Percentiles rank a stretch among this genome's conserved stretches.
Evolutionary conservation across 1,140 invertebrate species (phyloP).

Genomic region (Limonius californicus): DNA sequence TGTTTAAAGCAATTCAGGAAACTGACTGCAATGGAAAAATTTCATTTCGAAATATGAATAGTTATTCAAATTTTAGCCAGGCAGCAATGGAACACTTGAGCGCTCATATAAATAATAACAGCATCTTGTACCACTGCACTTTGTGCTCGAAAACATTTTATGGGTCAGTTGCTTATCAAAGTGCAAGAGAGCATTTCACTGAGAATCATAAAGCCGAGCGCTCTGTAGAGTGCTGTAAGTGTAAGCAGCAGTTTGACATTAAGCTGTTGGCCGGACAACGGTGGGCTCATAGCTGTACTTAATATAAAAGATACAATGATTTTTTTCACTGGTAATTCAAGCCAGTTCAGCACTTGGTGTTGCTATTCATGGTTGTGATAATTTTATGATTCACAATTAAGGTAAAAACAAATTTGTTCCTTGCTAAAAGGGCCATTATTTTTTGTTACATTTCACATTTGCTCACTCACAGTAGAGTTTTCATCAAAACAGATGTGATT

Average conservation of each 20-base stretch:
- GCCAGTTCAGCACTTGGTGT: too few relatives aligned
- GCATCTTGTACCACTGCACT: not conserved
- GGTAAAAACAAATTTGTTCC: too few relatives aligned
- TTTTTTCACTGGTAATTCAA: too few relatives aligned
- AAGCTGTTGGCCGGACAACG: not conserved
- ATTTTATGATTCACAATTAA: not conserved
- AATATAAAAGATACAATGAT: not conserved
- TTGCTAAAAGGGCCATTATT: too few relatives aligned
- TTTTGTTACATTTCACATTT: too few relatives aligned
- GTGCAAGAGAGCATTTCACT: not conserved
- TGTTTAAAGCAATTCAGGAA: not conserved
- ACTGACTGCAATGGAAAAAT: not conserved
- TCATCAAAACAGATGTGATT: too few relatives aligned
- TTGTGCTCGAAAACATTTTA: not conserved
- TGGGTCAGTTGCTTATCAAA: not conserved
- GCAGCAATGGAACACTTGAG: not conserved
- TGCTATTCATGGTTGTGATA: too few relatives aligned
- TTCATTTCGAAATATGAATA: not conserved
- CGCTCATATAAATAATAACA: not conserved
- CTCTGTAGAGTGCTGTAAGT: not conserved
- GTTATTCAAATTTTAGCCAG: not conserved
- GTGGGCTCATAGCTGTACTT: not conserved
- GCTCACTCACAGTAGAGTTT: too few relatives aligned
- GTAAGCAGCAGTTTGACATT: not conserved
- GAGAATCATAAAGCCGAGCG: not conserved